Evolutionary conservation across 2,888 invertebrate species (phyloP), one percentile per base, ranked within the genome.

Genomic region (Pinctada fucata): DNA sequence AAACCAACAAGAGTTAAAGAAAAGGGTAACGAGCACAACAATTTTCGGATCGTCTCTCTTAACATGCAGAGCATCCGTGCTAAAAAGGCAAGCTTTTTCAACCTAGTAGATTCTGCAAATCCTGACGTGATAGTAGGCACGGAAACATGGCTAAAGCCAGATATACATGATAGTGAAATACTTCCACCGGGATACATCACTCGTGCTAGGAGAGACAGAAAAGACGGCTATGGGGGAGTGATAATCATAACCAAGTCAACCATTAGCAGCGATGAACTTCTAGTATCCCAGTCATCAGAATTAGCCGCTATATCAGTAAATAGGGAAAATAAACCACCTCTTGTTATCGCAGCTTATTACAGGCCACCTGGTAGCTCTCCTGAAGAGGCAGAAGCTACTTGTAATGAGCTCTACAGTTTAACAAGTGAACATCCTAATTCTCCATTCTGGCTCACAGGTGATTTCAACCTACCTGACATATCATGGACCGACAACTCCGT

Each of bases 401-500:
- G 69, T 49, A 47, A 47, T 10, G 69, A 69, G n/a, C 6, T 69
- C 8, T 49, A 69, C 1, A n/a, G n/a, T 8, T 6, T 69, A 31
- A 49, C 49, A 6, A 31, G 13, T 48, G 49, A 6, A 48, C 5
- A 49, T 49, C 69, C 69, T 8, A 13, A 8, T 6, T 69, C 47
- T 10, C 31, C 48, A 69, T 49, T 69, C 49, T 69, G 31, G 69
- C 47, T 69, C 0, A 69, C 69, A 3, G 0, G 69, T 1, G 69
- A 69, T 8, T 48, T 69, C n/a, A 69, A 69, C 6, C 69, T 69
- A 3, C 69, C 69, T 13, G 48, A 69, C 48, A 69, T 69, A 6
- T 69, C 69, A 5, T 69, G 51, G 51, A 6, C 50, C 10, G 8
- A 4, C n/a, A 50, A 51, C 52, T 71, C 50, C 2, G 51, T 51